These are phyloP conservation scores for Pseudomyrmex pallidus DNA, from an alignment of 1,140 invertebrate genomes.

Conservation along the genomic window DNA sequence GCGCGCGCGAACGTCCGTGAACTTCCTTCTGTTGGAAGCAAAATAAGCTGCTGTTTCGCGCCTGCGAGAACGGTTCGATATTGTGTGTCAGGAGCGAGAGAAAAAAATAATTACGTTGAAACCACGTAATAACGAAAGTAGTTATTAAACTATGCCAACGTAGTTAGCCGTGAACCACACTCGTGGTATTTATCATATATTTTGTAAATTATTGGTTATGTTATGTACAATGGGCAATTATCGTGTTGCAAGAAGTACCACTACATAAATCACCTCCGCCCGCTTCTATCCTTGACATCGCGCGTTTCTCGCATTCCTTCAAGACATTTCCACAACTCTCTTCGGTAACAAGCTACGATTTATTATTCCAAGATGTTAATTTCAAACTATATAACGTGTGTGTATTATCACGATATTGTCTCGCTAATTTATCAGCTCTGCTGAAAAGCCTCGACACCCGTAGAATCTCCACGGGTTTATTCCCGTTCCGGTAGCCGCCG, in stretches of 20 bases:
- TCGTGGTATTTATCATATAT: slow-evolving; percentile 31
- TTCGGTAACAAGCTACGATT: slow-evolving; percentile 30
- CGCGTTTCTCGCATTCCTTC: too few relatives aligned
- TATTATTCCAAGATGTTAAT: slow-evolving; percentile 17
- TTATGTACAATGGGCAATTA: slow-evolving; percentile 33
- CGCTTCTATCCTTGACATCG: not conserved
- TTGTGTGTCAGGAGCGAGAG: too few relatives aligned
- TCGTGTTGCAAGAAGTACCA: not conserved
- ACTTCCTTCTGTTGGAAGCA: slow-evolving; percentile 25
- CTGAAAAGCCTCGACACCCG: too few relatives aligned
- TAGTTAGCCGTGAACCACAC: not conserved
- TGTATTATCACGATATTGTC: slow-evolving; percentile 1
- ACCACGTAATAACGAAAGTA: not conserved
- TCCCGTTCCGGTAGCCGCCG: too few relatives aligned
- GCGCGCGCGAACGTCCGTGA: slow-evolving; percentile 61
- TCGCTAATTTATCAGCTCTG: not conserved
- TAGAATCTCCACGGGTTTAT: too few relatives aligned
- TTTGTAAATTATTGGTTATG: slow-evolving; percentile 34
- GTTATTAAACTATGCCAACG: slow-evolving; percentile 32
- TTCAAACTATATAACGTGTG: not conserved
- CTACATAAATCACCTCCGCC: slow-evolving; percentile 12
- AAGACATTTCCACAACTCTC: slow-evolving; percentile 2
- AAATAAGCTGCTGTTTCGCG: not conserved
- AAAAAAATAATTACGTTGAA: not conserved
- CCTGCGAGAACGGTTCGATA: too few relatives aligned